Conservation (phyloP, 2,888 invertebrate genomes). For the Lasioglossum villosulum region DNA sequence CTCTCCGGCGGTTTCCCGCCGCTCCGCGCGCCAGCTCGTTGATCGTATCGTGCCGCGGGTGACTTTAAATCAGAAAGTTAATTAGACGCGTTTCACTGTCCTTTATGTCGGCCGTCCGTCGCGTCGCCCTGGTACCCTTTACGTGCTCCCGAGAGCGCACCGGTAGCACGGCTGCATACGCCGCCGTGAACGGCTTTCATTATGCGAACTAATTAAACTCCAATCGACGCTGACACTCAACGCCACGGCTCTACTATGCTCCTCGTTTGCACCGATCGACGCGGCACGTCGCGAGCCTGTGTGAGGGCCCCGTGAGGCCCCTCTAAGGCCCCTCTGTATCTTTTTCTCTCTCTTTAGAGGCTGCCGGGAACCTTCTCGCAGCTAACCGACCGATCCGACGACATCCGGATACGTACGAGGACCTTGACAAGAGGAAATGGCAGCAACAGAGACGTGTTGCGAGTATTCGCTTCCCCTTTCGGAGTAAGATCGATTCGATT, state of each 20-base stretch:
- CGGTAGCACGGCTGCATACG: conserved; percentile 45
- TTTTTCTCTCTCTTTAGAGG: not conserved
- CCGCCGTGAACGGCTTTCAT: conserved; percentile 74
- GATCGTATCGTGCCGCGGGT: conserved; percentile 79
- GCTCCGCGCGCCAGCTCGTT: conserved; percentile 60
- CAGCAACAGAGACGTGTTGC: not conserved
- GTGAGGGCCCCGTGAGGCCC: conserved; percentile 5
- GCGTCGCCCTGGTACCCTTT: conserved; percentile 50
- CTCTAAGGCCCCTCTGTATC: not conserved
- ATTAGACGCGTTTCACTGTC: conserved; percentile 80
- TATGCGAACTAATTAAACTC: conserved; percentile 82
- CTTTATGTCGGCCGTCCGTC: conserved; percentile 71
- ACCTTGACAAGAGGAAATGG: conserved; percentile 12
- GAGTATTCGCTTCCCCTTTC: not conserved
- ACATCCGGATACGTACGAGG: conserved; percentile 49
- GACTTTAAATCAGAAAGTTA: conserved; percentile 83
- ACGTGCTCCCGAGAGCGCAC: conserved; percentile 30
- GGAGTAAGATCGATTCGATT: conserved; percentile 15
- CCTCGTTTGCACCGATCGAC: conserved; percentile 61
- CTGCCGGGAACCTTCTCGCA: not conserved
- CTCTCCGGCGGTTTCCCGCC: conserved; percentile 23
- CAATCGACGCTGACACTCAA: conserved; percentile 75
- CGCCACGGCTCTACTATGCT: conserved; percentile 49
- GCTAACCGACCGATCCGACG: conserved; percentile 1
- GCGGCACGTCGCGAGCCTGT: conserved; percentile 32